Base-by-base conservation (phyloP, 1,140 invertebrate genomes). In the Anthonomus grandis region DNA sequence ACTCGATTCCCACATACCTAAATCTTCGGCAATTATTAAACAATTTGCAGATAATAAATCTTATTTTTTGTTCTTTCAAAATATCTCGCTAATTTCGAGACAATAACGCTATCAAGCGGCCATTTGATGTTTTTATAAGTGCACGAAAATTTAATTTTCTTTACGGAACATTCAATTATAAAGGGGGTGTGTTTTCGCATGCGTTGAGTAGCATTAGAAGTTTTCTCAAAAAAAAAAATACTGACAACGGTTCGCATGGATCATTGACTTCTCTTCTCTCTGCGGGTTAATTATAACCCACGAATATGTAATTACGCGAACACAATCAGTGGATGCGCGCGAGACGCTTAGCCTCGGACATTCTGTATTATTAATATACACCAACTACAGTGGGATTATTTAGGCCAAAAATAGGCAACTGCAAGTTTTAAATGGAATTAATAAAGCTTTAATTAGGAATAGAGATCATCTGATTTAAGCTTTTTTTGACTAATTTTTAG, bases 241-340 rank as follows among this genome's bases (percentile, higher is more conserved):
- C 53, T 57, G 57, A 65, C 68, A 68, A 65, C 66, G 66, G 63
- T 69, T 68, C 60, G 60, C 53, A 52, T 61, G 68, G 68, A 70
- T 68, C 68, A 68, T 70, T 70, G 68, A 70, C 68, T 70, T 56
- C 64, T n/a, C n/a, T n/a, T 57, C 62, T 57, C 49, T 59, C 55
- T 57, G 52, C 59, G 56, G 61, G 63, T 70, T 70, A 69, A 70
- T 70, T 70, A 70, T 70, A 70, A 70, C 68, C 66, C 68, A 70
- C 66, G 67, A 70, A 70, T 70, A 70, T 70, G 67, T 70, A 70
- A 70, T 70, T 70, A 70, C 68, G 66, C 59, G 67, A 70, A 70
- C 59, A 70, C 68, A 70, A 70, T 70, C 68, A 70, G 63, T 69
- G 64, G 64, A 70, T 70, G 66, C 66, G 67, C n/a, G n/a, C 67